phyloP scores from a whole-genome alignment of 2,888 invertebrate genomes.

The Tethea ocularis region DNA sequence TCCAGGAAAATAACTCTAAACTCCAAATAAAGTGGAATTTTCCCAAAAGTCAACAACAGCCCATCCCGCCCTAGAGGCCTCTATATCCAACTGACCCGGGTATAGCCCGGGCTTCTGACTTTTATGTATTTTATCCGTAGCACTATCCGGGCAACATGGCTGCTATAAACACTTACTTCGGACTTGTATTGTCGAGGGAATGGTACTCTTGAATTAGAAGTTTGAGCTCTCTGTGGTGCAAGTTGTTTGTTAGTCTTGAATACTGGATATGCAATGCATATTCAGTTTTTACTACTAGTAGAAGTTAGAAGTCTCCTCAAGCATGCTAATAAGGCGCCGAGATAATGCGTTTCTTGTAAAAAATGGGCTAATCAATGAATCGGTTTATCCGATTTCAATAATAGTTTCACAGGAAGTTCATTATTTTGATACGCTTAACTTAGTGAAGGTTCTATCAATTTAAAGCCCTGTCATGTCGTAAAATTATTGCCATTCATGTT shows the following conservation, averaged over 20 bases:
- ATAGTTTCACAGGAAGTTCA: no score
- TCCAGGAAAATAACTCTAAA: neutral
- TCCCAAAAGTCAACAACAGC: neutral
- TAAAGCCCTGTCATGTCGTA: no score
- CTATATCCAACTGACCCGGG: conserved; percentile 24
- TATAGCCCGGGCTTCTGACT: conserved; percentile 9
- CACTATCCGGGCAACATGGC: neutral
- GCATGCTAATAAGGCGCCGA: no score
- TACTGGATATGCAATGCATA: neutral
- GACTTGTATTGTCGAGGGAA: conserved; percentile 1
- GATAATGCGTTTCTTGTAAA: no score
- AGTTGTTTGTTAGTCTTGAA: neutral
- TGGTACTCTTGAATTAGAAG: conserved; percentile 4
- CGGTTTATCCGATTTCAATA: no score
- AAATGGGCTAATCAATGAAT: no score
- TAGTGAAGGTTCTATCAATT: no score
- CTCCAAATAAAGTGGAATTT: neutral
- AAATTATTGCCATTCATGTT: no score
- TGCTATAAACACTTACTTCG: conserved; percentile 11
- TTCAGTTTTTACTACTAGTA: neutral
- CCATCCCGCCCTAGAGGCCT: conserved; percentile 23
- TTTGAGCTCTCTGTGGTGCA: neutral
- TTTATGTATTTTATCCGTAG: conserved; percentile 8
- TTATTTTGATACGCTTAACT: no score
- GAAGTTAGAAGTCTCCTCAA: no score